These are phyloP conservation scores for Danio choprae DNA, from an alignment of 2,797 vertebrate genomes.

Conservation along the genomic window DNA sequence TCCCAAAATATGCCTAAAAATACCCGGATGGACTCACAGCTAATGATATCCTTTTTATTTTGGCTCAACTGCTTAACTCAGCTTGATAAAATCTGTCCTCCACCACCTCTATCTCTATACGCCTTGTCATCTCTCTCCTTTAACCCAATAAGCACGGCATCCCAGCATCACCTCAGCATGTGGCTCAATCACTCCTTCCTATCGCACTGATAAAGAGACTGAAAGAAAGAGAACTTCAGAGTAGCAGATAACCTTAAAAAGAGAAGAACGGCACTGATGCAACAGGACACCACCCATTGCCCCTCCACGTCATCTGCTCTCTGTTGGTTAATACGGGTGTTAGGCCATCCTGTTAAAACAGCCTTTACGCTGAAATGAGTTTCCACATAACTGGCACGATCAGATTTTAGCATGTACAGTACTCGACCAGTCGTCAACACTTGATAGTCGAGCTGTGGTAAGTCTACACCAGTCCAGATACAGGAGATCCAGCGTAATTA, in stretches of 20 bases:
- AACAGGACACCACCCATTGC: conserved; percentile 60
- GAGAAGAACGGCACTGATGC: conserved; percentile 57
- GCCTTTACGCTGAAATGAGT: neutral
- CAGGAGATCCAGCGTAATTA: conserved; percentile 63
- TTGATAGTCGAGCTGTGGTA: conserved; percentile 51
- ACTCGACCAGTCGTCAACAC: conserved; percentile 13
- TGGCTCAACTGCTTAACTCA: neutral
- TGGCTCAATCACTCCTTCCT: conserved; percentile 9
- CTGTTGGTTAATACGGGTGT: conserved; percentile 18
- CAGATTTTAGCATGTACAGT: neutral
- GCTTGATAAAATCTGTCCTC: neutral
- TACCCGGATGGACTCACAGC: no score
- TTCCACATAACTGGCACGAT: neutral
- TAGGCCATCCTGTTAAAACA: neutral
- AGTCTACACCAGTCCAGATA: conserved; percentile 50
- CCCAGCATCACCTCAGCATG: neutral
- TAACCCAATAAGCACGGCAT: neutral
- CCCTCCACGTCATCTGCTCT: conserved; percentile 19
- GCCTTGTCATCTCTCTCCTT: conserved; percentile 4
- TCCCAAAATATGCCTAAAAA: no score
- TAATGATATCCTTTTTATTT: neutral
- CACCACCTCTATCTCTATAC: neutral
- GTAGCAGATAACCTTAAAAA: conserved; percentile 66
- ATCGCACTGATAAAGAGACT: conserved; percentile 60
- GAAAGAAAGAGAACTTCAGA: conserved; percentile 49